phyloP scores from a whole-genome alignment of 2,888 invertebrate species.

The Thymelicus sylvestris region DNA sequence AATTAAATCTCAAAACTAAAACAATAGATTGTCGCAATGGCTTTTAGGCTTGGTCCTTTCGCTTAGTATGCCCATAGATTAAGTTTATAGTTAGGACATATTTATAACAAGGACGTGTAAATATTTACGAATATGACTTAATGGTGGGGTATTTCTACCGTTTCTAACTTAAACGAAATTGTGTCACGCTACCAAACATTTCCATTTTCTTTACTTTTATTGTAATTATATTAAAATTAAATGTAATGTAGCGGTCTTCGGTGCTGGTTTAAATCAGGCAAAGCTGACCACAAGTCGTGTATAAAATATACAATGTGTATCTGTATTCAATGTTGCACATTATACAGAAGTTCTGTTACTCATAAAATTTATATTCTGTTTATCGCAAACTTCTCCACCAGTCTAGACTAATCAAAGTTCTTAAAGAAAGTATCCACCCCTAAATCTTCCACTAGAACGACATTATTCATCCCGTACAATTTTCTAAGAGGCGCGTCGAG shows the following conservation, averaged over 20 bases:
- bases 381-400: neutral
- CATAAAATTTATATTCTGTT: neutral
- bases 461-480: constrained; percentile 42
- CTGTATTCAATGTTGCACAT: too few species aligned
- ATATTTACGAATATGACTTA: too few species aligned
- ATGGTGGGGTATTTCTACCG: too few species aligned
- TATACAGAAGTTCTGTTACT: neutral
- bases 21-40: constrained; percentile 28
- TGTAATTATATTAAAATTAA: too few species aligned
- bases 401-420: constrained; percentile 7
- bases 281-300: too few species aligned
- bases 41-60: constrained; percentile 1
- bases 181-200: too few species aligned
- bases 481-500: constrained; percentile 52
- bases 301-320: too few species aligned
- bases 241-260: too few species aligned
- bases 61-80: neutral
- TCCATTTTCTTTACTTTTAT: too few species aligned
- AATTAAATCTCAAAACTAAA: constrained; percentile 30
- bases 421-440: constrained; percentile 1
- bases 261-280: too few species aligned
- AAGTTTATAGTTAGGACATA: neutral
- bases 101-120: neutral
- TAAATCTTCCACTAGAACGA: constrained; percentile 21
- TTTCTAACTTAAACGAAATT: too few species aligned